Evolutionary conservation across 2,113 vertebrate genomes (phyloP).

Genomic region (Etia nguti): DNA sequence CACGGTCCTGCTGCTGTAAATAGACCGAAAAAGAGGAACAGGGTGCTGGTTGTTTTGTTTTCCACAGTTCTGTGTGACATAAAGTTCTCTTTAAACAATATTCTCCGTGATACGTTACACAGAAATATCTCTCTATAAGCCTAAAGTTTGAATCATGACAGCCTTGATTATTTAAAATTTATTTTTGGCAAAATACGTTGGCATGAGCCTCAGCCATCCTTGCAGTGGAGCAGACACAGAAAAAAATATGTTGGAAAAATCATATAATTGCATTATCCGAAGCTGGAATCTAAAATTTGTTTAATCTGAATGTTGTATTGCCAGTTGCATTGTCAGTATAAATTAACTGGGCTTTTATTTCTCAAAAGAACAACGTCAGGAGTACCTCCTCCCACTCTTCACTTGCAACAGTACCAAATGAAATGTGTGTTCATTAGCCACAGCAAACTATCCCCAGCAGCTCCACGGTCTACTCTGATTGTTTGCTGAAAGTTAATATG

Average conservation of each 20-base stretch:
- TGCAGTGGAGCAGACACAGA: neutral
- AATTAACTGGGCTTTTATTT: neutral
- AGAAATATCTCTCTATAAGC: neutral
- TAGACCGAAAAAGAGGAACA: neutral
- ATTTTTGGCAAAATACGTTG: neutral
- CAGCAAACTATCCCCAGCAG: neutral
- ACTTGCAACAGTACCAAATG: neutral
- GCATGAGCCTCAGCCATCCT: fast-evolving
- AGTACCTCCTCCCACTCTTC: neutral
- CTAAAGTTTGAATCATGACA: neutral
- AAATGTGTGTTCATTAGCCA: neutral
- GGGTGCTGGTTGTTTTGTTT: neutral
- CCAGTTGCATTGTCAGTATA: neutral
- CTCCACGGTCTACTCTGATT: neutral
- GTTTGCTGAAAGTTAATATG: neutral
- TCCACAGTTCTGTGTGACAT: neutral
- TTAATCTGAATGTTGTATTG: neutral
- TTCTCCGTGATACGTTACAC: neutral
- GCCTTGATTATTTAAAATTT: neutral
- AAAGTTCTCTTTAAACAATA: neutral
- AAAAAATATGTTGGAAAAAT: neutral
- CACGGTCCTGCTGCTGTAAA: neutral
- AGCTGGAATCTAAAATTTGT: neutral
- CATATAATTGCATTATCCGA: neutral
- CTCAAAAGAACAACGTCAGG: neutral